Base-by-base conservation (phyloP, 1,140 invertebrate species). In the Papilio dardanus region DNA sequence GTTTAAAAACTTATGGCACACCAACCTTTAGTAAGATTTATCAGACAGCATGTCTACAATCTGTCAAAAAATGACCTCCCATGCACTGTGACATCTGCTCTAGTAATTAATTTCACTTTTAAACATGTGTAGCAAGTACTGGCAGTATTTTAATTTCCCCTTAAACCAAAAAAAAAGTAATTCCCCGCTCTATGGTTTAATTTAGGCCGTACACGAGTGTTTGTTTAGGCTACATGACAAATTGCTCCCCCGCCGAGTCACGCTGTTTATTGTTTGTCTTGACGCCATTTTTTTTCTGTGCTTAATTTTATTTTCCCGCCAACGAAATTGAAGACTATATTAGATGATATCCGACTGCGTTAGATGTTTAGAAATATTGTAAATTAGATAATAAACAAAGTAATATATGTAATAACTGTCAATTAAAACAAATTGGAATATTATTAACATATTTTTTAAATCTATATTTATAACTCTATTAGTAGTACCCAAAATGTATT, bases 191-290 rank as follows among this genome's bases (percentile, higher is more conserved):
- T 35, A 7, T 37, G 73, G 65, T 35, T 46, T 77, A 0, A 16
- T 35, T 69, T 42, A n/a, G 1, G 24, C 42, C 71, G 37, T 37
- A n/a, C 35, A 37, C 3, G 67, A 4, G 5, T 80, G 54, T 77
- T 77, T 77, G 66, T 80, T 68, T 71, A 80, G 76, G 76, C 50
- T 7, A 19, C 33, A 76, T 81, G 80, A 81, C 80, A 81, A 79
- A 81, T 81, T 73, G 77, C 77, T 79, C 77, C 14, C 76, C 76
- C 71, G 50, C 80, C 24, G 74, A 37, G 66, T 16, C 67, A 33
- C 31, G 31, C 31, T 40, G 66, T 68, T 68, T 40, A 68, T 68
- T 67, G 31, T 67, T 68, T 68, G 19, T 37, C 19, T 24, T 37
- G 19, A 35, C 66, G 66, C 66, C 66, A 68, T 68, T 35, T 68